Evolutionary conservation across 2,113 vertebrate species (phyloP).

Genomic region (Theristicus caerulescens): DNA sequence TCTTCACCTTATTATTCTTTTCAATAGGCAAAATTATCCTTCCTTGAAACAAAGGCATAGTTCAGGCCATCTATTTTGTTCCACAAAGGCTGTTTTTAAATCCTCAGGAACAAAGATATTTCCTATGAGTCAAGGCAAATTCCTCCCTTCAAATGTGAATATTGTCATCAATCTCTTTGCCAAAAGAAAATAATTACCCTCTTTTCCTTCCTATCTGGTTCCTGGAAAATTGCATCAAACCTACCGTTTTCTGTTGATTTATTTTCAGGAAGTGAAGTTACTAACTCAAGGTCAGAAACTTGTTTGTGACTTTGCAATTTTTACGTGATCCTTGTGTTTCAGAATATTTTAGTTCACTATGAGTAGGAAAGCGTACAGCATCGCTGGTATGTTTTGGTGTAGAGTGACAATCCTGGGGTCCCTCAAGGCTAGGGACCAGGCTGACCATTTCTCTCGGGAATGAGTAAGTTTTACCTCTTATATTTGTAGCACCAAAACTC

Average conservation of each 20-base stretch:
- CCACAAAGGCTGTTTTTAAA: slow-evolving; percentile 15
- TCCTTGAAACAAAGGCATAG: neutral
- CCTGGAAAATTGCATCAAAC: neutral
- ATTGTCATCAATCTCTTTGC: neutral
- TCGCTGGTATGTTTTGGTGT: neutral
- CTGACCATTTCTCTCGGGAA: neutral
- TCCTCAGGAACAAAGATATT: slow-evolving; percentile 3
- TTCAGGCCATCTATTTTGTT: neutral
- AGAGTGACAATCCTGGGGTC: neutral
- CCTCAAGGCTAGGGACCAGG: neutral
- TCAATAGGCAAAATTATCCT: neutral
- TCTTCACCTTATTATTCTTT: neutral
- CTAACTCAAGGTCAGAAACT: neutral
- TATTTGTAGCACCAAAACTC: neutral
- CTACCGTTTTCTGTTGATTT: neutral
- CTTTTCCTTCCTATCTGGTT: slow-evolving; percentile 22
- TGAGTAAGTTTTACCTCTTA: neutral
- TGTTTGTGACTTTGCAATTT: neutral
- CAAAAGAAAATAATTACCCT: neutral
- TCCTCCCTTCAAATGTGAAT: neutral
- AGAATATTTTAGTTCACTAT: neutral
- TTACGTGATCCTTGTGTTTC: neutral
- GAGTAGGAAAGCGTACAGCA: neutral
- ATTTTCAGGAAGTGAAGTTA: neutral
- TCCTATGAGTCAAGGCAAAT: slow-evolving; percentile 35